These are phyloP conservation scores for Lipophrys pholis DNA, from an alignment of 2,113 vertebrate genomes.

Conservation along the genomic window DNA sequence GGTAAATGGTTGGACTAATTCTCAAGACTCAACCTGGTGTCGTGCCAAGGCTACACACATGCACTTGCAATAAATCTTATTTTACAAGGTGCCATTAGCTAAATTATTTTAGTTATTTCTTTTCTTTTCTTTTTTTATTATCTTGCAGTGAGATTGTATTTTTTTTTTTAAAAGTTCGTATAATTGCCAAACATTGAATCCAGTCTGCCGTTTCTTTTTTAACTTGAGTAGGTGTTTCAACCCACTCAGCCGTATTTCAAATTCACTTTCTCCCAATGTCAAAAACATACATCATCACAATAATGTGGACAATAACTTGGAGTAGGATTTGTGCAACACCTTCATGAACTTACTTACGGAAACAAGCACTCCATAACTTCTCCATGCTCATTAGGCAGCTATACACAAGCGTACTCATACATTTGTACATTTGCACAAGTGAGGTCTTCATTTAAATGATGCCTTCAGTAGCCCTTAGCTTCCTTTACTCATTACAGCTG, in stretches of 20 bases:
- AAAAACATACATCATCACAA: neutral
- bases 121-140: too few species aligned
- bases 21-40: constrained; percentile 48
- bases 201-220: neutral
- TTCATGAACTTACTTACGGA: neutral
- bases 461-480: too few species aligned
- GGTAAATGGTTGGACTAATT: constrained; percentile 61
- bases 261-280: neutral
- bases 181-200: neutral
- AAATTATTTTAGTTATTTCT: neutral
- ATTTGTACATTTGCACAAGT: too few species aligned
- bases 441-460: too few species aligned
- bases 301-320: neutral
- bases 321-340: neutral
- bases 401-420: too few species aligned
- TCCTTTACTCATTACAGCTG: too few species aligned
- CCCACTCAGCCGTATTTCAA: neutral
- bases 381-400: neutral
- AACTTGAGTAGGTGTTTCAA: neutral
- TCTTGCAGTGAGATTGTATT: neutral
- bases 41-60: constrained; percentile 8
- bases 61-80: constrained; percentile 19
- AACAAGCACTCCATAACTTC: neutral
- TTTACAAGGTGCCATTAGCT: constrained; percentile 7
- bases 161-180: neutral